Evolutionary conservation across 2,797 vertebrate genomes (phyloP).

Genomic region (Clarias fuscus): DNA sequence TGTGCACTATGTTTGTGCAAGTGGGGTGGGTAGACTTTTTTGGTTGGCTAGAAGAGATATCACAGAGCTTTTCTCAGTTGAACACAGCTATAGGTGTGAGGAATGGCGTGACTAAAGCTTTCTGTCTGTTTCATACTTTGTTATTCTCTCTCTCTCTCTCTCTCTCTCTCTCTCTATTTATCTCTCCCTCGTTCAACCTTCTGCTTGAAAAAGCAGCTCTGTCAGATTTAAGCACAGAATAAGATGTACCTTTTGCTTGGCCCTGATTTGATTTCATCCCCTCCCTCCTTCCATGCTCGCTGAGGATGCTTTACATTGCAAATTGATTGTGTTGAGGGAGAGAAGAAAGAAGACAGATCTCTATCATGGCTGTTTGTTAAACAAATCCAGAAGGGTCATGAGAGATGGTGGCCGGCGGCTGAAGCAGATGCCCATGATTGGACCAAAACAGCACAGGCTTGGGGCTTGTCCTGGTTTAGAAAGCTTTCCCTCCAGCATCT

Average conservation of each 20-base stretch:
- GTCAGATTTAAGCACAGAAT: conserved; percentile 27
- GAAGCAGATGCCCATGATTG: conserved; percentile 37
- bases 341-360: conserved; percentile 56
- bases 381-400: conserved; percentile 64
- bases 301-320: conserved; percentile 72
- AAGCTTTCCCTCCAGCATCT: conserved; percentile 31
- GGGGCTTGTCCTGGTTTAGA: conserved; percentile 44
- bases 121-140: conserved; percentile 7
- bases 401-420: conserved; percentile 28
- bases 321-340: conserved; percentile 57
- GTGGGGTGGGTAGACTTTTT: not conserved
- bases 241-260: conserved; percentile 15
- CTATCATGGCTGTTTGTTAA: conserved; percentile 67
- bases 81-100: conserved; percentile 18
- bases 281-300: conserved; percentile 51
- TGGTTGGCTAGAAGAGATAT: not conserved
- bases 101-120: conserved; percentile 22
- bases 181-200: not conserved
- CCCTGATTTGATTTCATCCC: conserved; percentile 32
- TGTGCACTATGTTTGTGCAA: not conserved
- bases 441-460: conserved; percentile 33
- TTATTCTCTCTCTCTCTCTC: conserved; percentile 14
- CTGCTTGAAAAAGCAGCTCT: conserved; percentile 14
- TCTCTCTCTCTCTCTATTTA: not conserved
- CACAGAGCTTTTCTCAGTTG: not conserved